phyloP scores from a whole-genome alignment of 2,888 invertebrate genomes.

The Asteroscopus sphinx region DNA sequence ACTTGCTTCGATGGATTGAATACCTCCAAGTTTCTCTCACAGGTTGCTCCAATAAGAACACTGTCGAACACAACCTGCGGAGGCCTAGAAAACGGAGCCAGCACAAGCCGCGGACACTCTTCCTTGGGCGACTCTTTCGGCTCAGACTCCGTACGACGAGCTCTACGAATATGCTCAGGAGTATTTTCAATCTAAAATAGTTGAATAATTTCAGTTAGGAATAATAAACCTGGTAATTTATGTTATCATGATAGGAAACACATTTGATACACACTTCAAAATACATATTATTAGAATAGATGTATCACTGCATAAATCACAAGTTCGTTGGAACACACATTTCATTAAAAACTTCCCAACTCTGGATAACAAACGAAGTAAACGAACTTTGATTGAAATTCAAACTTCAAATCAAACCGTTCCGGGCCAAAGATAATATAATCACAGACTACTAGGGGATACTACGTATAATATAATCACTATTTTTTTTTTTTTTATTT shows the following conservation, averaged over 20 bases:
- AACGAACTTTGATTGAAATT: conserved; percentile 45
- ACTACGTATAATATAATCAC: too few relatives aligned
- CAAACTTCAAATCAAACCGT: conserved; percentile 53
- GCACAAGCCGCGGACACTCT: conserved; percentile 86
- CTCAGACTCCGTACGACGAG: conserved; percentile 74
- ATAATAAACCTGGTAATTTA: not conserved
- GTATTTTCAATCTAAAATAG: conserved; percentile 84
- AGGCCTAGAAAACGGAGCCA: conserved; percentile 92
- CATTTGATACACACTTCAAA: conserved; percentile 47
- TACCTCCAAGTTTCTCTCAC: conserved; percentile 88
- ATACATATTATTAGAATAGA: conserved; percentile 44
- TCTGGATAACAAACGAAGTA: conserved; percentile 13
- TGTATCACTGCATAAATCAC: conserved; percentile 15
- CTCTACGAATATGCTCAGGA: conserved; percentile 79
- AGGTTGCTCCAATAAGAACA: conserved; percentile 89
- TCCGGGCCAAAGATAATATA: too few relatives aligned
- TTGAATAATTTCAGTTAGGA: conserved; percentile 9
- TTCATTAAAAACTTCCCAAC: conserved; percentile 4
- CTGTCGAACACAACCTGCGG: conserved; percentile 92
- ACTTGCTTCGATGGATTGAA: conserved; percentile 88
- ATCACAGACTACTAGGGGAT: too few relatives aligned
- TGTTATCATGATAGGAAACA: not conserved
- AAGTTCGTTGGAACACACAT: conserved; percentile 22
- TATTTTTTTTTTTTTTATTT: too few relatives aligned
- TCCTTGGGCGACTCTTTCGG: conserved; percentile 75